These are phyloP conservation scores for Drosophila kepulauana DNA, from an alignment of 1,140 invertebrate genomes.

Conservation along the genomic window DNA sequence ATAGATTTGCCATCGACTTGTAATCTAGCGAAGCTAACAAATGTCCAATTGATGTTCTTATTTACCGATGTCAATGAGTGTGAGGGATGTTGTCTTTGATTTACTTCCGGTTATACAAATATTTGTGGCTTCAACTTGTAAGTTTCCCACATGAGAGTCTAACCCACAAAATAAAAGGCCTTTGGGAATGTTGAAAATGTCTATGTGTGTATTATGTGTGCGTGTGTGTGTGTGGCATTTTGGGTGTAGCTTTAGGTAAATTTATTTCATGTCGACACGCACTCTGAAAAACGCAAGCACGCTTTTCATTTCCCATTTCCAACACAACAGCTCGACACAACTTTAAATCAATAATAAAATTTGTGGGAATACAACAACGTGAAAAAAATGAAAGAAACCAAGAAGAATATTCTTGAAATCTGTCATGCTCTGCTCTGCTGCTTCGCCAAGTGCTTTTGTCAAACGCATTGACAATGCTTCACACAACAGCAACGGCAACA, in stretches of 20 bases:
- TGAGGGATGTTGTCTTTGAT: slow-evolving; percentile 43
- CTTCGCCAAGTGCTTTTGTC: slow-evolving; percentile 73
- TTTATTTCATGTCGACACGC: slow-evolving; percentile 59
- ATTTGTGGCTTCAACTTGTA: slow-evolving; percentile 43
- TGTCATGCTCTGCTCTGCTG: slow-evolving; percentile 34
- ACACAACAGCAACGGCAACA: slow-evolving; percentile 23
- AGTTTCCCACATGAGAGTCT: slow-evolving; percentile 8
- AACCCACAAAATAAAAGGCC: slow-evolving; percentile 1
- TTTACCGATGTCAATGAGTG: slow-evolving; percentile 17
- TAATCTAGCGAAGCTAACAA: slow-evolving; percentile 51
- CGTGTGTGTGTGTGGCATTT: slow-evolving; percentile 34
- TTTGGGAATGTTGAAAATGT: background rate
- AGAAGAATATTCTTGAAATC: slow-evolving; percentile 44
- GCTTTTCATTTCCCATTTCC: slow-evolving; percentile 44
- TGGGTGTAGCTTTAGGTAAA: slow-evolving; percentile 68
- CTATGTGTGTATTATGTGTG: background rate
- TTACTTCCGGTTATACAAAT: slow-evolving; percentile 48
- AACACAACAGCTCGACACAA: slow-evolving; percentile 62
- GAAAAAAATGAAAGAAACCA: slow-evolving; percentile 4
- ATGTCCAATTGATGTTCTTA: slow-evolving; percentile 32
- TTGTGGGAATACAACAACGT: slow-evolving; percentile 35
- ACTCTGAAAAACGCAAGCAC: slow-evolving; percentile 35
- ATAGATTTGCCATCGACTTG: slow-evolving; percentile 27
- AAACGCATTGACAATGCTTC: slow-evolving; percentile 75
- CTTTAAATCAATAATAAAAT: slow-evolving; percentile 79